Evolutionary conservation across 2,113 vertebrate genomes (phyloP).

Genomic region (Isichthys henryi): DNA sequence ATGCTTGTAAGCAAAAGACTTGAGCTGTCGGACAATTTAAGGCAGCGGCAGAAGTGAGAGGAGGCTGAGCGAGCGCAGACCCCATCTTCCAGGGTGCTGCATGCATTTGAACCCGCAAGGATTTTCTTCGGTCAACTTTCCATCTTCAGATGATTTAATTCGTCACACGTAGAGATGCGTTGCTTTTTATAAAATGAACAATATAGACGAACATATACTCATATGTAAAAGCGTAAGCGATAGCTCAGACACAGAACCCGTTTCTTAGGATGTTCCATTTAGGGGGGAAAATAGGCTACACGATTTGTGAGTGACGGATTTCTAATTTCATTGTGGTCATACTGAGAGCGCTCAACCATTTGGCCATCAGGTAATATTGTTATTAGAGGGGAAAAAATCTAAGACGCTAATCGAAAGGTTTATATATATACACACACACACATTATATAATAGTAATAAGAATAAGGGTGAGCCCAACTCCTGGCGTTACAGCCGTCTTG

Average conservation of each 20-base stretch:
- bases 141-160: not conserved
- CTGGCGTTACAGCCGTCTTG: not conserved
- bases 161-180: not conserved
- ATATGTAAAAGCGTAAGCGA: not conserved
- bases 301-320: not conserved
- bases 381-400: not conserved
- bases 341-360: not conserved
- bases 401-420: not conserved
- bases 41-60: not conserved
- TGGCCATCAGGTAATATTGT: not conserved
- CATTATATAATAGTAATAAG: not conserved
- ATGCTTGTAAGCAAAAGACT: not conserved
- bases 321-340: not conserved
- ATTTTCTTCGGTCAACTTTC: not conserved
- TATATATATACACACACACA: not conserved
- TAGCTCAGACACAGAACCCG: not conserved
- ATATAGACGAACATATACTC: not conserved
- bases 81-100: not conserved
- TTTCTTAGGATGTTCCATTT: not conserved
- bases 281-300: not conserved
- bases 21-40: not conserved
- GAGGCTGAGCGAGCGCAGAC: not conserved
- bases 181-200: not conserved
- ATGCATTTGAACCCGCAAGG: not conserved
- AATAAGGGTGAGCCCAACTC: not conserved